A percentile compares a stretch with the other conserved stretches of the same genome.
These are phyloP conservation scores for Meloidogyne exigua DNA, from an alignment of 1,140 invertebrate species.

Conservation along the genomic window DNA sequence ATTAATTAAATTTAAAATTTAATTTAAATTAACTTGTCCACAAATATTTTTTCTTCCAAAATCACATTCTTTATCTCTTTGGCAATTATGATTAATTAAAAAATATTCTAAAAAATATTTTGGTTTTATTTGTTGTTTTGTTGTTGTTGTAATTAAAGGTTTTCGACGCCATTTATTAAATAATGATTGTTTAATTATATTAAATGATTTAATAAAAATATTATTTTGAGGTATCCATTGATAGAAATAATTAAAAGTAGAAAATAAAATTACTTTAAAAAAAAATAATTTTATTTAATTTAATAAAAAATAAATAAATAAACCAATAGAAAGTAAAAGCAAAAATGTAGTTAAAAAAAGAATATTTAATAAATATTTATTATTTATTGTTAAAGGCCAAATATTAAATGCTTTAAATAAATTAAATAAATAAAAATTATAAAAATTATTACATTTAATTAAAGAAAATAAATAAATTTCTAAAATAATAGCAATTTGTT, in stretches of 20 bases:
- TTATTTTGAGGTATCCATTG: not conserved
- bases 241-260: not conserved
- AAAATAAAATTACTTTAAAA: conserved; percentile 3
- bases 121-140: conserved; percentile 6
- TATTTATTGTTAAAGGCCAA: conserved; percentile 1
- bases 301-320: not conserved
- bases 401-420: not conserved
- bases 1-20: not conserved
- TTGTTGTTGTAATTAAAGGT: conserved; percentile 5
- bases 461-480: conserved; percentile 3
- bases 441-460: conserved; percentile 7
- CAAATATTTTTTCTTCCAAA: conserved; percentile 25
- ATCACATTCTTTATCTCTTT: conserved; percentile 27
- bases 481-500: conserved; percentile 21
- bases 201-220: conserved; percentile 6
- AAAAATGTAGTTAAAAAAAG: not conserved
- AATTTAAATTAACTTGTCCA: conserved; percentile 9
- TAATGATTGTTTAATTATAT: conserved; percentile 1
- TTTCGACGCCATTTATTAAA: not conserved
- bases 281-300: not conserved
- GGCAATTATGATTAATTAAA: conserved; percentile 22
- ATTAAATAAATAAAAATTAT: not conserved
- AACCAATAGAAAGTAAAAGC: not conserved
- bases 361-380: conserved; percentile 13
- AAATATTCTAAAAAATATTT: conserved; percentile 22